Base-by-base conservation (phyloP, 2,113 vertebrate genomes). In the Periophthalmus modestus region DNA sequence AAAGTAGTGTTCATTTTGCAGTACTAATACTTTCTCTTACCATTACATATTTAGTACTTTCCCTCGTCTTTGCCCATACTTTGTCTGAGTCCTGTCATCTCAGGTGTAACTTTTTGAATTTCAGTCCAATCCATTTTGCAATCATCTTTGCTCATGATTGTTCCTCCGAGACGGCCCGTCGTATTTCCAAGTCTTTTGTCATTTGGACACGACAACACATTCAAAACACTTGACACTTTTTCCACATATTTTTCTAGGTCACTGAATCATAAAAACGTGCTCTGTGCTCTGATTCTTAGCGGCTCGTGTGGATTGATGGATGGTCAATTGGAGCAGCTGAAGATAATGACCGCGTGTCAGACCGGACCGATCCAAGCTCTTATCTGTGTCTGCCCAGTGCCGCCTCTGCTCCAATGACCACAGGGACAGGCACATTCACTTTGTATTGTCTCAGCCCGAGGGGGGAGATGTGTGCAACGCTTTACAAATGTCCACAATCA, bases 331-430 rank as follows among this genome's bases (percentile, higher is more conserved):
- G 81, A 86, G 72, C 82, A 72, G 75, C 81, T 21, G 73, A 82
- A 89, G 91, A 91, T 93, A 91, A 92, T 92, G 87, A 83, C 88
- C 83, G 78, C 58, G 73, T 93, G 91, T 93, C 91, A 89, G 87
- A 79, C 84, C 85, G 81, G 84, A 89, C 91, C 86, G 83, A 93
- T 93, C 90, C 90, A 83, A 80, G 82, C 79, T 84, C 92, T 94
- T 94, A 94, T 94, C 93, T 89, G 78, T 62, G 83, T 90, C 87
- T 89, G 86, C 87, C 85, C 84, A 77, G 80, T 82, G 88, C 88
- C 84, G 78, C 86, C 78, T 65, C 68, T 78, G 76, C 75, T 66
- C 87, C 89, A 90, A 90, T 89, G 87, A 91, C 89, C 82, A 82
- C 61, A 75, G 87, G 80, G 87, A 88, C 88, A 80, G 66, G 12